Evolutionary conservation across 2,113 vertebrate genomes (phyloP).

Genomic region (Melospiza melodia): DNA sequence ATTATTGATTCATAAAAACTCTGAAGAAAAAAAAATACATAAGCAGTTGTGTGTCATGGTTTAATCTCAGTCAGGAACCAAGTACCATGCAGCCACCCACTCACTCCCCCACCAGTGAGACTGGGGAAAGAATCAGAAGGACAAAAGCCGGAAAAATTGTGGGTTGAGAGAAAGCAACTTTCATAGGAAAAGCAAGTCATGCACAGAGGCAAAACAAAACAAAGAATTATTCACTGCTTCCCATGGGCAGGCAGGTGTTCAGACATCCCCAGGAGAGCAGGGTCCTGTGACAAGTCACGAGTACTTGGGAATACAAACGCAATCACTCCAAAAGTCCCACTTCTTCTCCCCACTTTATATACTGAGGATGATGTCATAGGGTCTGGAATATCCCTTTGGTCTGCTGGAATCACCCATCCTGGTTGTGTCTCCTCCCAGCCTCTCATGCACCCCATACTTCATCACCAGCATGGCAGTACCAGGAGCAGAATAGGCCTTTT

Average conservation of each 20-base stretch:
- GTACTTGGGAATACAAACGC: background rate
- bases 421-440: background rate
- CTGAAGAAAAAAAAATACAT: background rate
- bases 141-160: background rate
- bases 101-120: background rate
- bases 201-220: background rate
- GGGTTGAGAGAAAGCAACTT: background rate
- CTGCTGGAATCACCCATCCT: background rate
- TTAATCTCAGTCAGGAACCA: background rate
- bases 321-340: background rate
- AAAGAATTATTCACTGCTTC: background rate
- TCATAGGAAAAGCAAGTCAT: background rate
- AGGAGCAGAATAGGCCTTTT: background rate
- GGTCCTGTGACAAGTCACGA: accelerated
- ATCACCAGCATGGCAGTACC: background rate
- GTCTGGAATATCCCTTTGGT: background rate
- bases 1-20: background rate
- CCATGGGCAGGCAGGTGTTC: background rate
- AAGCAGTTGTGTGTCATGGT: background rate
- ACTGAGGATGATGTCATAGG: background rate
- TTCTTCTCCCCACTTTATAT: background rate
- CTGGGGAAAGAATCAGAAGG: background rate
- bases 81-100: background rate
- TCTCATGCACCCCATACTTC: background rate
- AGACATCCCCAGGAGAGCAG: background rate